Evolutionary conservation across 2,113 vertebrate species (phyloP).

Genomic region (Nothoprocta pentlandii): DNA sequence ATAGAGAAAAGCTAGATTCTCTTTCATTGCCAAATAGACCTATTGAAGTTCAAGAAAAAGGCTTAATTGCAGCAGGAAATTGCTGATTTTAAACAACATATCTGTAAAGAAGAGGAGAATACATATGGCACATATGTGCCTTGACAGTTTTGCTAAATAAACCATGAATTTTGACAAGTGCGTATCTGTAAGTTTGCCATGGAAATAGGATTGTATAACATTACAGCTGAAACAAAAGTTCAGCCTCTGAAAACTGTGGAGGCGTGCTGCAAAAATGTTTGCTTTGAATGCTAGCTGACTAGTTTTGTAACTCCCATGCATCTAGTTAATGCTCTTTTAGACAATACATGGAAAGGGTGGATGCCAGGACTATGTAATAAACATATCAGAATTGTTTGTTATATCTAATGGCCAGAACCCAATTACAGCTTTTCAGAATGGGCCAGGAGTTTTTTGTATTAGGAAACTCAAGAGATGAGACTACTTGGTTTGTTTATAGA

Average conservation of each 20-base stretch:
- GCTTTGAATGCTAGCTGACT: conserved; percentile 54
- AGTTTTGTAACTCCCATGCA: conserved; percentile 58
- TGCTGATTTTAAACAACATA: conserved; percentile 14
- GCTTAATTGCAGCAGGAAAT: conserved; percentile 38
- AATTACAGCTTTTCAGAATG: background rate
- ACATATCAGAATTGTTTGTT: background rate
- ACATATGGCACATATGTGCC: conserved; percentile 52
- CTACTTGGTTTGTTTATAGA: background rate
- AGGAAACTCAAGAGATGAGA: background rate
- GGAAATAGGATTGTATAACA: conserved; percentile 73
- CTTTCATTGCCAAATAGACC: conserved; percentile 1
- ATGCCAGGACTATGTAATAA: background rate
- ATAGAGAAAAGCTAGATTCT: background rate
- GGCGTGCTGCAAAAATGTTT: conserved; percentile 60
- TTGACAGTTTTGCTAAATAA: conserved; percentile 63
- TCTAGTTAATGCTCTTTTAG: conserved; percentile 61
- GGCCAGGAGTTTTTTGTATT: background rate
- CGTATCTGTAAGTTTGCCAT: conserved; percentile 63
- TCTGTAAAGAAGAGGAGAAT: conserved; percentile 53
- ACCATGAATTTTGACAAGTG: conserved; percentile 67
- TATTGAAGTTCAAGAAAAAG: conserved; percentile 25
- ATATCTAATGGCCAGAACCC: conserved; percentile 1
- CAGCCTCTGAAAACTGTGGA: conserved; percentile 65
- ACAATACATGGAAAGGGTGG: conserved; percentile 37
- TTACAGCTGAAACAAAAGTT: conserved; percentile 70